These are phyloP conservation scores for Halictus ligatus DNA, from an alignment of 2,888 invertebrate species.

Conservation along the genomic window DNA sequence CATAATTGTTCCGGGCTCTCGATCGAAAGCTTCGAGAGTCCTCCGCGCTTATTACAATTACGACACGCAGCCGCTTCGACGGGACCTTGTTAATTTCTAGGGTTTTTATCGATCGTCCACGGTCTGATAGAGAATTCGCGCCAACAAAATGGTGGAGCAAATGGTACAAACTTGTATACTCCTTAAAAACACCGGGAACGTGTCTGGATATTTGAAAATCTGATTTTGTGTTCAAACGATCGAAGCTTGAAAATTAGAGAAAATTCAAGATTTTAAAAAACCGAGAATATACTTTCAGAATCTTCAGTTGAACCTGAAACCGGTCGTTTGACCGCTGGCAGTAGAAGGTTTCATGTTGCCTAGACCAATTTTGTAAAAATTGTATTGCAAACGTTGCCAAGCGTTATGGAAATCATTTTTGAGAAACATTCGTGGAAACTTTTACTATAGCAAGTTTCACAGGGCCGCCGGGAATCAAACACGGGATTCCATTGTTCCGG, in stretches of 20 bases:
- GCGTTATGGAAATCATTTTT: background rate
- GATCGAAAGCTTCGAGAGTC: background rate
- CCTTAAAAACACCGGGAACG: too few species aligned
- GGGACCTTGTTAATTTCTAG: background rate
- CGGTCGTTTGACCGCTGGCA: too few species aligned
- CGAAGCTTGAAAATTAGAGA: too few species aligned
- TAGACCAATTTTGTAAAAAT: too few species aligned
- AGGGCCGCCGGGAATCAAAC: background rate
- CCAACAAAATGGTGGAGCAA: background rate
- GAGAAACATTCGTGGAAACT: background rate
- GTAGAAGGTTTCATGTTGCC: too few species aligned
- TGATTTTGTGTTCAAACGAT: too few species aligned
- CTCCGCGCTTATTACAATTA: background rate
- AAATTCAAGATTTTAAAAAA: too few species aligned
- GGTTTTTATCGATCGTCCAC: background rate
- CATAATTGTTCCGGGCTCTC: slow-evolving; percentile 11
- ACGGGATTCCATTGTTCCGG: slow-evolving; percentile 7
- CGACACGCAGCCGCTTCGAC: background rate
- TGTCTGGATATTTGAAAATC: too few species aligned
- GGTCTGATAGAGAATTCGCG: background rate
- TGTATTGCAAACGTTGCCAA: too few species aligned
- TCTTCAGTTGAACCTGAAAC: too few species aligned
- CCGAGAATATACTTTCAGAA: too few species aligned
- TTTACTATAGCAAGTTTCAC: background rate
- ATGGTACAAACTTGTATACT: too few species aligned